Percentiles rank a stretch among this genome's conserved stretches.
Evolutionary conservation across 2,797 vertebrate genomes (phyloP).

Genomic region (Avahi laniger): DNA sequence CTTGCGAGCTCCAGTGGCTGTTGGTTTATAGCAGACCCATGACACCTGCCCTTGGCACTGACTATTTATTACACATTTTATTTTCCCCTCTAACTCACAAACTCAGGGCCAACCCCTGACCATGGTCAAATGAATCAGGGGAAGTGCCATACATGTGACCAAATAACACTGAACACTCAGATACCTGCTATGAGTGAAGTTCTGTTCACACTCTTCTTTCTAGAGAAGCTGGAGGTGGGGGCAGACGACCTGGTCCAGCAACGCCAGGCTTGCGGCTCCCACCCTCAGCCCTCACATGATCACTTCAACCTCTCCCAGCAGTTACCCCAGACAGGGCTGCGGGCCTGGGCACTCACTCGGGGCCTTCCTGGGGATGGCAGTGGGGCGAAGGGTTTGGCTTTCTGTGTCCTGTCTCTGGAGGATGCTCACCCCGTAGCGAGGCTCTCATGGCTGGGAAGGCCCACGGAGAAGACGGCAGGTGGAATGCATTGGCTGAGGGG

Average conservation of each 20-base stretch:
- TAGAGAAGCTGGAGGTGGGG: conserved; percentile 44
- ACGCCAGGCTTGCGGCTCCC: not conserved
- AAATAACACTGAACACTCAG: conserved; percentile 52
- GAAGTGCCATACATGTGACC: not conserved
- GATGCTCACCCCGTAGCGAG: not conserved
- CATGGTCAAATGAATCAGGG: accelerated
- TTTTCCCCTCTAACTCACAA: not conserved
- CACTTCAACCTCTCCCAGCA: not conserved
- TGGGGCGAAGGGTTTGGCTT: not conserved
- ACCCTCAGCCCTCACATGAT: not conserved
- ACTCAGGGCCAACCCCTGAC: not conserved
- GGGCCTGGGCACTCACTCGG: not conserved
- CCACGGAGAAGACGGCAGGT: not conserved
- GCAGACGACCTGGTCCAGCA: conserved; percentile 61
- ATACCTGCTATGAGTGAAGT: conserved; percentile 61
- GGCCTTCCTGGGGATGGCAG: not conserved
- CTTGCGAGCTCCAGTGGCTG: not conserved
- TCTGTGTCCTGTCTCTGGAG: not conserved
- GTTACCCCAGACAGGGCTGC: accelerated
- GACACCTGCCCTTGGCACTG: not conserved
- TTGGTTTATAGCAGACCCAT: accelerated
- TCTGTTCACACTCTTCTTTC: conserved; percentile 24
- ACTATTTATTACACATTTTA: not conserved
- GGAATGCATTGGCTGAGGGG: accelerated
- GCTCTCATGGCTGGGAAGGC: not conserved